phyloP scores from a whole-genome alignment of 2,797 vertebrate genomes.

The Kryptolebias ocellatus region DNA sequence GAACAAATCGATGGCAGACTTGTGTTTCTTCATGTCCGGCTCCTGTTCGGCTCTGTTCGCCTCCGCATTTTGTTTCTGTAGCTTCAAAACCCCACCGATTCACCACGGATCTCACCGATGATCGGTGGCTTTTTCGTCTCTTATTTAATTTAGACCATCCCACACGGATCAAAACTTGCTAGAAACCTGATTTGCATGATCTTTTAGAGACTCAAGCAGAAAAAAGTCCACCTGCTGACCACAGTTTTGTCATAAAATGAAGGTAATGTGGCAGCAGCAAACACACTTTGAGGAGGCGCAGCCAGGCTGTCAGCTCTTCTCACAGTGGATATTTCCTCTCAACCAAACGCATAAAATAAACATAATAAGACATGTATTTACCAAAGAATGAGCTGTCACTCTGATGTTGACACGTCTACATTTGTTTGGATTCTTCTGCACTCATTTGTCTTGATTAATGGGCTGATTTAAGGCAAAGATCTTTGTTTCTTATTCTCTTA shows the following conservation, averaged over 20 bases:
- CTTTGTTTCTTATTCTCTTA: too few relatives aligned
- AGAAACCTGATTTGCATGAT: not conserved
- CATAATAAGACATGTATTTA: too few relatives aligned
- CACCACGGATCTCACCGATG: not conserved
- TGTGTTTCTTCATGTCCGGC: constrained; percentile 3
- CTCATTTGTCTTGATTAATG: too few relatives aligned
- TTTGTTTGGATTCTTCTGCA: too few relatives aligned
- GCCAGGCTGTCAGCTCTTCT: too few relatives aligned
- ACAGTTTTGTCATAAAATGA: not conserved
- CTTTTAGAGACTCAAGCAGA: too few relatives aligned
- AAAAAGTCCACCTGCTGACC: fast-evolving
- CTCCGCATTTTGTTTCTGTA: not conserved
- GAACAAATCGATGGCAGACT: not conserved
- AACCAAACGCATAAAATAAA: too few relatives aligned
- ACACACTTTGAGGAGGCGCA: constrained; percentile 23
- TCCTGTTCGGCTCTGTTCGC: not conserved
- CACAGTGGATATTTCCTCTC: too few relatives aligned
- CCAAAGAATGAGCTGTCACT: too few relatives aligned
- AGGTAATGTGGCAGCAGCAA: constrained; percentile 31
- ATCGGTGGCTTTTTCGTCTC: not conserved
- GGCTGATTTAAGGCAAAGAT: too few relatives aligned
- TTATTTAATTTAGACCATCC: constrained; percentile 20
- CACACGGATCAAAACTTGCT: not conserved
- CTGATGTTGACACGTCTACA: too few relatives aligned
- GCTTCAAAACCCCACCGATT: constrained; percentile 24